Conservation (phyloP, 2,797 vertebrate genomes). For the Protosalanx chinensis region DNA sequence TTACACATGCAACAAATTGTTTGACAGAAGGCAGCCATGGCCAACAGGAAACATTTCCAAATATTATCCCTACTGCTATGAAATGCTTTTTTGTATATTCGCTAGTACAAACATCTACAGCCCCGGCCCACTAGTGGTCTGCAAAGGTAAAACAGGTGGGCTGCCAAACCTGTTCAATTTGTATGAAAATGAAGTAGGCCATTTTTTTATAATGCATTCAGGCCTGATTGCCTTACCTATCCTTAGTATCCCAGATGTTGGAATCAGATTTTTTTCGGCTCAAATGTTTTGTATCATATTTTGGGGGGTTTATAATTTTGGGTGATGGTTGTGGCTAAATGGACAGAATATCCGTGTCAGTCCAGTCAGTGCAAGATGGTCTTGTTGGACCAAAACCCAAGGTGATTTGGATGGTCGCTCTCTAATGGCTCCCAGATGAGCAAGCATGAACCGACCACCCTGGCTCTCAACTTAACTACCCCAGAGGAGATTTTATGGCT, state of each 20-base stretch:
- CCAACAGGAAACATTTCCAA: slow-evolving; percentile 38
- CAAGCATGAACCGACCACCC: slow-evolving; percentile 35
- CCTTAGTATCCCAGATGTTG: no score
- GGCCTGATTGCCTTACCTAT: no score
- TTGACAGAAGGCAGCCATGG: slow-evolving; percentile 31
- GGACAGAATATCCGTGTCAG: neutral
- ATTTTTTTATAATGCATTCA: no score
- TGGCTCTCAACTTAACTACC: slow-evolving; percentile 47
- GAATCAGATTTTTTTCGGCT: no score
- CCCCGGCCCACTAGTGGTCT: neutral
- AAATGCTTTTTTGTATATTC: slow-evolving; percentile 42
- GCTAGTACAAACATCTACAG: slow-evolving; percentile 28
- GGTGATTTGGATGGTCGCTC: slow-evolving; percentile 56
- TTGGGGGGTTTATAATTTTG: no score
- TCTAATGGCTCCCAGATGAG: slow-evolving; percentile 74
- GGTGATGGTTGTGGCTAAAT: no score
- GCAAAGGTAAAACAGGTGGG: no score
- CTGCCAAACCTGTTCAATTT: no score
- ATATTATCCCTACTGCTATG: slow-evolving; percentile 35
- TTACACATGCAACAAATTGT: slow-evolving; percentile 8
- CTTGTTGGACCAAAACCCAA: slow-evolving; percentile 32
- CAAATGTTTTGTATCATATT: no score
- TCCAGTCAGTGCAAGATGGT: neutral
- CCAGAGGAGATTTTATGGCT: slow-evolving; percentile 65
- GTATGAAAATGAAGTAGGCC: no score